phyloP scores from a whole-genome alignment of 2,113 vertebrate species.

The Rhinogobius similis region DNA sequence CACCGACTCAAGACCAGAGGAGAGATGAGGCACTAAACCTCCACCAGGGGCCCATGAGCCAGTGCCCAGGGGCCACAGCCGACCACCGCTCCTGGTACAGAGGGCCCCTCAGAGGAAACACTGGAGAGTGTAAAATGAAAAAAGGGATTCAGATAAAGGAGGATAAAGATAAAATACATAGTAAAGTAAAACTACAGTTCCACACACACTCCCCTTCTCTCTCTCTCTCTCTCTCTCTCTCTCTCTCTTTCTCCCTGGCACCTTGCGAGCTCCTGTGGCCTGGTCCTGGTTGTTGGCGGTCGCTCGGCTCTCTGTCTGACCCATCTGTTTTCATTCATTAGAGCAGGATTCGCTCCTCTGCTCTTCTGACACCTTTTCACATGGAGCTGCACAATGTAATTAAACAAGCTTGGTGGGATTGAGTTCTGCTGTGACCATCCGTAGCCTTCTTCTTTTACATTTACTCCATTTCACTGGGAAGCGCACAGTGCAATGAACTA shows the following conservation, averaged over 20 bases:
- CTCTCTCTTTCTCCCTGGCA: slow-evolving; percentile 30
- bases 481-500: not conserved
- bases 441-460: slow-evolving; percentile 43
- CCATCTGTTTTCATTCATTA: slow-evolving; percentile 84
- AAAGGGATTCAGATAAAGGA: too few relatives aligned
- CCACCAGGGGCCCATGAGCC: too few relatives aligned
- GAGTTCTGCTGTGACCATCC: slow-evolving; percentile 45
- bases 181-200: too few relatives aligned
- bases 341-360: slow-evolving; percentile 72
- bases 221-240: too few relatives aligned
- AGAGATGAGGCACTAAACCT: too few relatives aligned
- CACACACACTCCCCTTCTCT: too few relatives aligned
- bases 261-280: slow-evolving; percentile 35
- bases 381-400: slow-evolving; percentile 76
- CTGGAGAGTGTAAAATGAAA: too few relatives aligned
- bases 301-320: slow-evolving; percentile 52
- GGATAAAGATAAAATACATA: too few relatives aligned
- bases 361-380: slow-evolving; percentile 77
- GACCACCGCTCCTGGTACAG: too few relatives aligned
- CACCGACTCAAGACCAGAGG: too few relatives aligned
- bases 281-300: slow-evolving; percentile 61
- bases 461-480: slow-evolving; percentile 23
- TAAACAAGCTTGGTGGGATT: slow-evolving; percentile 64
- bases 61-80: too few relatives aligned
- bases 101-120: too few relatives aligned